Percentiles rank a stretch among this genome's conserved stretches.
Conservation (phyloP, 2,888 invertebrate genomes). For the Plebejus argus region DNA sequence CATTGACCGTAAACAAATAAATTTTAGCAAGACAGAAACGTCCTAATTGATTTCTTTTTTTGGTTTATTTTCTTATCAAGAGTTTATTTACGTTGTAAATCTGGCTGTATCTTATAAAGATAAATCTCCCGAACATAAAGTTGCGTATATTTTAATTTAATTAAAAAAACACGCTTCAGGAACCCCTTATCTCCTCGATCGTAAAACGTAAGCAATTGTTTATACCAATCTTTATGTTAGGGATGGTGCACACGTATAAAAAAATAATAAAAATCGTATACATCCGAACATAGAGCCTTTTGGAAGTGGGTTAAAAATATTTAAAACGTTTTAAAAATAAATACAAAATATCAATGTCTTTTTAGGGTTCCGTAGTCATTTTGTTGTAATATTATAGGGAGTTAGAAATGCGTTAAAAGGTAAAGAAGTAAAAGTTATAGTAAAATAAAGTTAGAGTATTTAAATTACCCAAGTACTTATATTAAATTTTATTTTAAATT, state of each 20-base stretch:
- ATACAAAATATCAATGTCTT: too few relatives aligned
- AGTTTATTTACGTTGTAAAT: slow-evolving; percentile 15
- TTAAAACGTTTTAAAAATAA: too few relatives aligned
- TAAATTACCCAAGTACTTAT: too few relatives aligned
- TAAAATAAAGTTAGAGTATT: too few relatives aligned
- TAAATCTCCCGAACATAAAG: slow-evolving; percentile 29
- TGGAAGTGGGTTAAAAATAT: too few relatives aligned
- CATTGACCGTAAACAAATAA: background rate
- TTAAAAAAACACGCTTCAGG: slow-evolving; percentile 22
- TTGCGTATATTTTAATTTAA: slow-evolving; percentile 29
- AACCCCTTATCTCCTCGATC: slow-evolving; percentile 40
- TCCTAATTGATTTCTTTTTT: background rate
- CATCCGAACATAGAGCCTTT: too few relatives aligned
- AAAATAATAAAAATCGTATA: background rate
- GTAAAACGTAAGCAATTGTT: slow-evolving; percentile 64
- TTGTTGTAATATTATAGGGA: too few relatives aligned
- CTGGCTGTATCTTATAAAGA: slow-evolving; percentile 39
- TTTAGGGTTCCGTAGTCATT: too few relatives aligned
- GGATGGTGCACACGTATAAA: slow-evolving; percentile 32
- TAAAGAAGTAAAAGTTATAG: too few relatives aligned
- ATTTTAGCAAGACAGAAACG: background rate
- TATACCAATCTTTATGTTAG: slow-evolving; percentile 58
- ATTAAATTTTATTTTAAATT: too few relatives aligned
- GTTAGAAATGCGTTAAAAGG: too few relatives aligned
- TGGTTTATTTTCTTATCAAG: slow-evolving; percentile 7